Evolutionary conservation across 2,888 invertebrate genomes (phyloP), one percentile per base, ranked within the genome.

Genomic region (Thecocarcelia acutangulata): DNA sequence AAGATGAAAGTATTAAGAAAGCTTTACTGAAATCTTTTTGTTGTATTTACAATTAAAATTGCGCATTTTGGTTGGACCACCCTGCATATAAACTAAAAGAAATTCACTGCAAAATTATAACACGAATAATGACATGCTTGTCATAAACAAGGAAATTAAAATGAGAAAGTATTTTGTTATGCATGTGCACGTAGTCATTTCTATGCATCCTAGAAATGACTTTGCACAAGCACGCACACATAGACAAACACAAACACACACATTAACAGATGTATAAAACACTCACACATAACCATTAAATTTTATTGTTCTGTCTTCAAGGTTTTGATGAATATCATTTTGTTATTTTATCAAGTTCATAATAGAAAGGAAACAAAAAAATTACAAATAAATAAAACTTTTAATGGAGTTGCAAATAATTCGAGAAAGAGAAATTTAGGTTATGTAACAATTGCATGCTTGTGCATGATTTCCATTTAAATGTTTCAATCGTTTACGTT

Each of bases 141-240:
- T 76, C 69, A 69, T 69, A 61, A 69, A 46, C 61, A 63, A 69
- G 69, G 42, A 78, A 72, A 64, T 40, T 63, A 56, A 78, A 56
- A 77, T 63, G 37, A 58, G 33, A 37, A 50, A 64, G 33, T 48
- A 19, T 40, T 33, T 61, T 44, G 54, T 9, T 33, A 76, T 59
- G 42, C 59, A 28, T 9, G 33, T 42, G 44, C 68, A 76, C 58
- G 66, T 66, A 66, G n/a, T 40, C 21, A 54, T 17, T 61, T 3
- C 15, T 46, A 12, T 37, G 4, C 3, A 33, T 33, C 33, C 33
- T 33, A 33, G 6, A 33, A 33, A 33, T 33, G 33, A 33, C 33
- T 33, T 33, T 33, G 33, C 9, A 6, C 33, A 33, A 33, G 9
- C 33, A 33, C 8, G 33, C 33, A 21, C 8, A 54, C 17, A 15